These are phyloP conservation scores for Larimichthys crocea DNA, from an alignment of 2,113 vertebrate species.

Conservation along the genomic window DNA sequence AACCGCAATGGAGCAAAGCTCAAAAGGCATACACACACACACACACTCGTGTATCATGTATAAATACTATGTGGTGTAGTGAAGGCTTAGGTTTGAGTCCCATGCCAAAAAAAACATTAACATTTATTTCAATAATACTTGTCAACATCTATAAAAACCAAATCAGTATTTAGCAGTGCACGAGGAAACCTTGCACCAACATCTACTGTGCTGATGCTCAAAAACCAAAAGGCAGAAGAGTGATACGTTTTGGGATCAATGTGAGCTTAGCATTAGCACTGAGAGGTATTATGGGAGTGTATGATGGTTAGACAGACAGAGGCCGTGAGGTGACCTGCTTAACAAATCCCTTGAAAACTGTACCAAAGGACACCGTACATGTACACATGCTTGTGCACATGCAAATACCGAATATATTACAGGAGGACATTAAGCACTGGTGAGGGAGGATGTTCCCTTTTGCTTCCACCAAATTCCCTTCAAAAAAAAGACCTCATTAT, in stretches of 20 bases:
- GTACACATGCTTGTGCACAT: neutral
- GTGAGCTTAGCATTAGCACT: constrained; percentile 65
- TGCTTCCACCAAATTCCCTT: neutral
- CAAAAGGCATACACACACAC: constrained; percentile 7
- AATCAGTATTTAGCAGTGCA: neutral
- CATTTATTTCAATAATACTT: no score
- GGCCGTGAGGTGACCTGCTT: constrained; percentile 58
- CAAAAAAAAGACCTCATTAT: constrained; percentile 23
- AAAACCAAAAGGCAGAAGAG: constrained; percentile 51
- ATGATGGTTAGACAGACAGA: constrained; percentile 50
- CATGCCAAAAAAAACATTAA: neutral
- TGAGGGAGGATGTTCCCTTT: neutral
- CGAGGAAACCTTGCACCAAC: neutral
- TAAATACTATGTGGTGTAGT: neutral
- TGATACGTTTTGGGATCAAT: constrained; percentile 63
- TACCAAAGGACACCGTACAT: constrained; percentile 24
- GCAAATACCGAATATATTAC: neutral
- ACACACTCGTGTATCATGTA: neutral
- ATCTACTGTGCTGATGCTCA: constrained; percentile 13
- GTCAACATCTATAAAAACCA: no score
- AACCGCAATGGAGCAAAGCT: constrained; percentile 17
- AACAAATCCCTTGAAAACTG: constrained; percentile 71
- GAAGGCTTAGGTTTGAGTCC: neutral
- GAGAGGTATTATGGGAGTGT: constrained; percentile 52
- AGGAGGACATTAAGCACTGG: neutral